phyloP scores from a whole-genome alignment of 2,113 vertebrate species.

The Limanda limanda region DNA sequence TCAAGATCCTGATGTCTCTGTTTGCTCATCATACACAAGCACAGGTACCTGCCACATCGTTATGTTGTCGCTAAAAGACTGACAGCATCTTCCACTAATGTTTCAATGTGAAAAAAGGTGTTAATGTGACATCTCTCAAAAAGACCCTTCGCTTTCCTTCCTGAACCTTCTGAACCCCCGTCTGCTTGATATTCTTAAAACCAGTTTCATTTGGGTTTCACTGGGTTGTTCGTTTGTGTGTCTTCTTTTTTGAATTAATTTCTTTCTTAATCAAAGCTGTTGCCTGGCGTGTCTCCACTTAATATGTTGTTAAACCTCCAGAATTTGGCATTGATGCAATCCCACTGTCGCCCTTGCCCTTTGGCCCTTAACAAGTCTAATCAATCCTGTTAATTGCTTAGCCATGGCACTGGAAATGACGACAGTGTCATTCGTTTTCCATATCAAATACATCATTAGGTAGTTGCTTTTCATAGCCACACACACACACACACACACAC shows the following conservation, averaged over 20 bases:
- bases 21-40: constrained; percentile 4
- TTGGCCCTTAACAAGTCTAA: constrained; percentile 61
- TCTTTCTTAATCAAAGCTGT: constrained; percentile 4
- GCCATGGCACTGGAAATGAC: constrained; percentile 56
- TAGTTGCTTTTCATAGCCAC: constrained; percentile 50
- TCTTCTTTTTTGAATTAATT: constrained; percentile 1
- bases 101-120: not conserved
- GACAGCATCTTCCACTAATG: constrained; percentile 3
- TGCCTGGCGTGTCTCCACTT: constrained; percentile 15
- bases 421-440: constrained; percentile 65
- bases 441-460: constrained; percentile 74
- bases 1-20: constrained; percentile 25
- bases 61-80: constrained; percentile 4
- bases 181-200: not conserved
- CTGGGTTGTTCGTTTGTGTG: not conserved
- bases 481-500: not conserved
- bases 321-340: constrained; percentile 53
- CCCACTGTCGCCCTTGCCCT: constrained; percentile 27
- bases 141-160: not conserved
- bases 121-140: not conserved
- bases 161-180: constrained; percentile 6
- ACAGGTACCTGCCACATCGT: not conserved
- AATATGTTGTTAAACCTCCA: constrained; percentile 37
- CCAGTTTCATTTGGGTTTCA: not conserved
- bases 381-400: constrained; percentile 74